Base-by-base conservation (phyloP, 1,140 invertebrate genomes). In the Vanessa tameamea region DNA sequence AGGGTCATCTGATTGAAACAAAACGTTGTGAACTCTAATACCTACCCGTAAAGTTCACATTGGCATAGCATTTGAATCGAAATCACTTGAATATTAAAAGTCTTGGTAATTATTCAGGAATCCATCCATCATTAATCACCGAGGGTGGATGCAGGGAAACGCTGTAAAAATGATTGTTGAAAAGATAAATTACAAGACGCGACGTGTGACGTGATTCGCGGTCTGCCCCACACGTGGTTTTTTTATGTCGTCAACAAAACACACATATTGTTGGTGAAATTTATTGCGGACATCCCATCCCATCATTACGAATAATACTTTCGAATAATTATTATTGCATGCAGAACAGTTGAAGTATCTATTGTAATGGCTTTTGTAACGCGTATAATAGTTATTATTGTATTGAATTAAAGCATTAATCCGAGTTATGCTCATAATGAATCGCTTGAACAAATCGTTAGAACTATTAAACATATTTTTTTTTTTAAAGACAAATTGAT, bases 71-170 rank as follows among this genome's bases (percentile, higher is more conserved):
- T 64, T 31, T 31, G 72, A 69, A 51, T 76, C 72, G 69, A 83
- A 88, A 89, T 89, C 89, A 90, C 91, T 92, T 92, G 86, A 92
- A 92, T 92, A 92, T 92, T 92, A 92, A 92, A 92, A 92, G 89
- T 92, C 89, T 91, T 89, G 85, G 89, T 92, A 92, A 92, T 92
- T 92, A 92, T 92, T 92, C 89, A 91, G 89, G 91, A 92, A 92
- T 92, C 89, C 88, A 92, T 92, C 89, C 89, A 91, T 91, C 91
- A 92, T 92, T 92, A 92, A 92, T 92, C 91, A 91, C 80, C 78
- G 85, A 82, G 85, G 87, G 87, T 84, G 86, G 82, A 80, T 77
- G 83, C 75, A 78, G 84, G 87, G 84, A 86, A 87, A 87, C 82
- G 87, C 80, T 87, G 89, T 92, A 92, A 92, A 92, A 92, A 90